Percentiles rank a stretch among this genome's conserved stretches.
Evolutionary conservation across 2,113 vertebrate species (phyloP).

Genomic region (Daubentonia madagascariensis): DNA sequence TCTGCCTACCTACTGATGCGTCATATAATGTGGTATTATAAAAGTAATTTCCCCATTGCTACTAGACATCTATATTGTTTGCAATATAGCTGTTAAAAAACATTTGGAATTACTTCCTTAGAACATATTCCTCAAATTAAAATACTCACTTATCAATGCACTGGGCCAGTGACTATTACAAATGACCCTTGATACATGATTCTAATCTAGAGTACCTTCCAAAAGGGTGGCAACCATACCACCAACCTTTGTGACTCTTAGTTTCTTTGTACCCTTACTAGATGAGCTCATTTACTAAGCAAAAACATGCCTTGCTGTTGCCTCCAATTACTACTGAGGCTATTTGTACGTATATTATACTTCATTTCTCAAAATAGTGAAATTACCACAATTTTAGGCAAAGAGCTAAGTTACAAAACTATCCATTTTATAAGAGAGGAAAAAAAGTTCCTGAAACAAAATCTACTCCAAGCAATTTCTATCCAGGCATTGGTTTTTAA

Average conservation of each 20-base stretch:
- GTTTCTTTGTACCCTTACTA: neutral
- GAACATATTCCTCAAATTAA: neutral
- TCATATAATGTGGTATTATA: neutral
- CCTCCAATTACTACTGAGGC: neutral
- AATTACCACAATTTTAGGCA: neutral
- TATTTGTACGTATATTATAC: neutral
- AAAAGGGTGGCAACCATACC: neutral
- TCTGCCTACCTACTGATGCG: neutral
- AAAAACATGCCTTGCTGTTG: neutral
- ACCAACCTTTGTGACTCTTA: neutral
- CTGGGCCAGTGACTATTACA: neutral
- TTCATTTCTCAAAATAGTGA: constrained; percentile 12
- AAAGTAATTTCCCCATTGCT: neutral
- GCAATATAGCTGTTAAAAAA: neutral
- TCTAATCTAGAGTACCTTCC: neutral
- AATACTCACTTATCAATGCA: neutral
- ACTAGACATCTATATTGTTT: neutral
- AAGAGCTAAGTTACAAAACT: neutral
- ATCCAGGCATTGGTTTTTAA: neutral
- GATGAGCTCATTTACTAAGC: neutral
- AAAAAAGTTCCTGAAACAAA: neutral
- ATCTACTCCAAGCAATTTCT: neutral
- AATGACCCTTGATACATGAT: neutral
- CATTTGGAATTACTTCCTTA: neutral
- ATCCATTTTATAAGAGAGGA: neutral